Conservation (phyloP, 2,113 vertebrate species). For the Phyllostomus hastatus region DNA sequence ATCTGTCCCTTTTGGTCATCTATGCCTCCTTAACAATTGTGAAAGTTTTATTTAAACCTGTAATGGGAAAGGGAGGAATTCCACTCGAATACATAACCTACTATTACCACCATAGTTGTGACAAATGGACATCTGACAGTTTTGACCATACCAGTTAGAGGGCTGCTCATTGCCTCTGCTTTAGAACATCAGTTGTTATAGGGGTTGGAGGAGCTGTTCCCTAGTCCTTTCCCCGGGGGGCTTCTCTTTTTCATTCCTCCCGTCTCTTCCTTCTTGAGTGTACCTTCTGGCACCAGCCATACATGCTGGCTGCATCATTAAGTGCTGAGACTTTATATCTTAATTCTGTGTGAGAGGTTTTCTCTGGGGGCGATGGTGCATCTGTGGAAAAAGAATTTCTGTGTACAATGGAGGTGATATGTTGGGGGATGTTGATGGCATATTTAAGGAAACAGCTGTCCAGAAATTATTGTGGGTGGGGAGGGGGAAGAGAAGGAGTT, state of each 20-base stretch:
- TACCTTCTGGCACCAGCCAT: conserved; percentile 75
- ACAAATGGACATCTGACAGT: conserved; percentile 1
- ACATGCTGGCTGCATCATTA: conserved; percentile 67
- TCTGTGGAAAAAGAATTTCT: conserved; percentile 65
- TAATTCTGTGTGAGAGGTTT: conserved; percentile 81
- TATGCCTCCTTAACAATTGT: not conserved
- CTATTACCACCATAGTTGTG: not conserved
- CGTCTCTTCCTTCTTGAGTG: conserved; percentile 28
- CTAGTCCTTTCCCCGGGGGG: conserved; percentile 47
- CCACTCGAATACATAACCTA: not conserved
- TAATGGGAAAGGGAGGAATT: conserved; percentile 20
- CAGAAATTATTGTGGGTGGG: conserved; percentile 37
- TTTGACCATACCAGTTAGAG: conserved; percentile 2
- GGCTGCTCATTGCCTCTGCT: not conserved
- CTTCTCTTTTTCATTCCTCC: not conserved
- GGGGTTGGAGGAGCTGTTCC: conserved; percentile 59
- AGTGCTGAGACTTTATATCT: conserved; percentile 77
- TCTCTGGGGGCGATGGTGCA: conserved; percentile 74
- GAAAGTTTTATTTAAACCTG: conserved; percentile 42
- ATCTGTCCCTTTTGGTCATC: not conserved
- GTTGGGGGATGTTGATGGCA: conserved; percentile 62
- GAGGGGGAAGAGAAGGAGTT: not conserved
- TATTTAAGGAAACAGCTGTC: conserved; percentile 70
- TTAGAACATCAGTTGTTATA: conserved; percentile 23
- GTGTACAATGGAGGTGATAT: conserved; percentile 64